phyloP scores from a whole-genome alignment of 1,140 invertebrate species.

The Magallana angulata region DNA sequence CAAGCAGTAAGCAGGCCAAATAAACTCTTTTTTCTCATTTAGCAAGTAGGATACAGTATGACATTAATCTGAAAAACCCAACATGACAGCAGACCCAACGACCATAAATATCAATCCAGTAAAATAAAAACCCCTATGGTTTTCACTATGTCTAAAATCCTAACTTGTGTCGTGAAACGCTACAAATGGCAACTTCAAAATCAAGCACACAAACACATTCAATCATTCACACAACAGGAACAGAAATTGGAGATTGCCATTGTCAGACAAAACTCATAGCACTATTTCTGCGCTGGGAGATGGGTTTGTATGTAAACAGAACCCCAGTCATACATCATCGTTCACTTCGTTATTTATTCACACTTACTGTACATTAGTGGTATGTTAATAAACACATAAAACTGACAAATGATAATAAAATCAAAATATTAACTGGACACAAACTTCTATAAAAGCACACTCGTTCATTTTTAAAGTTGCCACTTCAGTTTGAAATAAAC shows the following conservation, averaged over 20 bases:
- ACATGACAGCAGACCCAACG: not conserved
- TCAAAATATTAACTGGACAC: no score
- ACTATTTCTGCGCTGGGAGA: conserved; percentile 1
- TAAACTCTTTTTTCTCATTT: not conserved
- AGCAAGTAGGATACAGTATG: not conserved
- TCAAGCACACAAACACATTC: not conserved
- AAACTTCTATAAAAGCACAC: not conserved
- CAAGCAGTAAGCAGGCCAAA: not conserved
- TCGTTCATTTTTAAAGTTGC: not conserved
- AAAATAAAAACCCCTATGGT: no score
- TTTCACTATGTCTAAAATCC: not conserved
- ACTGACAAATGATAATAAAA: no score
- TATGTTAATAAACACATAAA: no score
- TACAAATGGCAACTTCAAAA: not conserved
- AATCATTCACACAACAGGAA: not conserved
- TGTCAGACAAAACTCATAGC: conserved; percentile 12
- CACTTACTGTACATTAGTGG: not conserved
- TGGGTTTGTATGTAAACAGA: conserved; percentile 10
- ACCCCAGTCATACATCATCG: not conserved
- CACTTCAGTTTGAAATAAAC: not conserved
- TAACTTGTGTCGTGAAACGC: not conserved
- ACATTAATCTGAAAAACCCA: not conserved
- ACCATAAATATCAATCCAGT: no score
- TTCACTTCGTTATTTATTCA: not conserved
- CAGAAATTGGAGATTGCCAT: conserved; percentile 11